Evolutionary conservation across 2,113 vertebrate species (phyloP), one percentile per base, ranked within the genome.

Genomic region (Oryzias celebensis): DNA sequence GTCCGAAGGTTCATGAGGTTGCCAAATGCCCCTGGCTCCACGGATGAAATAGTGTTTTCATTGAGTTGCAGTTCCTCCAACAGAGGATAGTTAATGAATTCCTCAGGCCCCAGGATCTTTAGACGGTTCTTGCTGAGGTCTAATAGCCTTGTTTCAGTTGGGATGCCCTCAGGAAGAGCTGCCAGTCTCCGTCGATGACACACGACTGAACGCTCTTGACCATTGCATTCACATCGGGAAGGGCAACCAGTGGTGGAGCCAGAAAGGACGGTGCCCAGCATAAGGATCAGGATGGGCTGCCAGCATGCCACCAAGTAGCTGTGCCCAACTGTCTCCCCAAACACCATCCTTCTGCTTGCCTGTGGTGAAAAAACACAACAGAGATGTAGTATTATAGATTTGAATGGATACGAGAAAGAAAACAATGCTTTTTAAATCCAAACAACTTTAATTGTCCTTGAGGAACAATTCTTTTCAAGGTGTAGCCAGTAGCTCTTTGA

Each of bases 101-200:
- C 96, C 82, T 98, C 97, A 2, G 94, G 93, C 70, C 96, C 97
- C 66, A 99, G 93, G 0, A 89, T 92, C 82, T 97, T 98, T 77
- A 99, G 93, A 45, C 96, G 96, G 87, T 99, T 99, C 88, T 97
- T 98, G 85, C 97, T 96, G 79, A 99, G 90, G 85, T 99, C 97
- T 68, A 99, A 87, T 64, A 95, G 90, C 71, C 81, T 92, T 0
- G 96, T 99, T 86, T 99, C 97, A 0, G 95, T 98, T 0, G 97
- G 97, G 77, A 98, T 96, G 68, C 97, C 97, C 71, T 99, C 97
- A 0, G 97, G 97, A 64, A 99, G 94, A 0, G 91, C 78, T 61
- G 95, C 89, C 65, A 97, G 92, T 43, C 95, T 92, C 85, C 95
- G 94, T 7, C 97, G 94, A 80, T 98, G 95, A 85, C 97, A 99